Conservation (phyloP, 2,113 vertebrate species). For the Kryptolebias marmoratus region DNA sequence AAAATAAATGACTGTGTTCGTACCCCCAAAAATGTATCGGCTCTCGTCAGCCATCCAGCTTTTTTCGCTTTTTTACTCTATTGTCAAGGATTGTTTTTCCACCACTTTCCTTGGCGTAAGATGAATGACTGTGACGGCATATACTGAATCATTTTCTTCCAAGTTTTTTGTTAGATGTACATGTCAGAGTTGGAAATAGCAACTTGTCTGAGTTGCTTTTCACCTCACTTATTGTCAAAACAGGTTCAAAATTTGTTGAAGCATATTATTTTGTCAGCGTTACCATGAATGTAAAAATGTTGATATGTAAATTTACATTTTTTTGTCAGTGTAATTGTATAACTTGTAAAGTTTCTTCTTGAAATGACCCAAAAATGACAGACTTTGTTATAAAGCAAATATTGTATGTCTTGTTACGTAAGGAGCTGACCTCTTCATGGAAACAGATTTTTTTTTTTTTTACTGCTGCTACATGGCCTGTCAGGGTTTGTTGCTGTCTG, state of each 20-base stretch:
- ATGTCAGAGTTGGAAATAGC: constrained; percentile 15
- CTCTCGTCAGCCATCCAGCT: constrained; percentile 21
- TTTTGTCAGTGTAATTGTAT: neutral
- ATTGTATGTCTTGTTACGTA: neutral
- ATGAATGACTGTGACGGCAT: constrained; percentile 40
- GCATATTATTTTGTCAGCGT: neutral
- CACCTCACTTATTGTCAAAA: neutral
- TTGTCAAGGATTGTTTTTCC: constrained; percentile 47
- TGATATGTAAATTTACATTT: no score
- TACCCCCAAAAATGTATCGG: constrained; percentile 21
- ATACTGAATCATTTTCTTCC: constrained; percentile 23
- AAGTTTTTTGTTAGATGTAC: constrained; percentile 17
- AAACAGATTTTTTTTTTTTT: constrained; percentile 14
- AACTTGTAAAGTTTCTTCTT: neutral
- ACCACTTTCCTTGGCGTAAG: neutral
- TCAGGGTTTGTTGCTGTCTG: neutral
- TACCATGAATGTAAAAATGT: neutral
- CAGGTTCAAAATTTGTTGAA: neutral
- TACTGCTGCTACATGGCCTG: constrained; percentile 11
- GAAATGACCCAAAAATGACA: neutral
- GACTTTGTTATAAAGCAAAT: neutral
- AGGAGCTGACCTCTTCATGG: neutral
- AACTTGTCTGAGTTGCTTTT: constrained; percentile 3
- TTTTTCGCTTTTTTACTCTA: neutral
- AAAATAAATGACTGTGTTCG: constrained; percentile 40